A percentile compares a stretch with the other conserved stretches of the same genome.
phyloP scores from a whole-genome alignment of 2,888 invertebrate species.

The Acanthoscelides obtectus region DNA sequence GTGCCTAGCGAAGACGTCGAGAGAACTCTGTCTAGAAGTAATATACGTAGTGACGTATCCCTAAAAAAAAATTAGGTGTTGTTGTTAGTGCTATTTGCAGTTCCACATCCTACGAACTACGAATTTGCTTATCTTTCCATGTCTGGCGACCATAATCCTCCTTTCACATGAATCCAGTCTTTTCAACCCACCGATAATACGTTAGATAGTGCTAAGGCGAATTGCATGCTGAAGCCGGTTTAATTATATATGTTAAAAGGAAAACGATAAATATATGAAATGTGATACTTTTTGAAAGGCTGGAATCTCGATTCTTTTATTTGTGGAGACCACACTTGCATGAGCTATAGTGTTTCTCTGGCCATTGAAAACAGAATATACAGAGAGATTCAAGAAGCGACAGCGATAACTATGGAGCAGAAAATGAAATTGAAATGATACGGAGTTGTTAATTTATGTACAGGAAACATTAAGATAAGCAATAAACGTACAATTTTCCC shows the following conservation, averaged over 20 bases:
- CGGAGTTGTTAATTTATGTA: too few species aligned
- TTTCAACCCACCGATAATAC: not conserved
- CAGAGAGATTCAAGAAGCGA: too few species aligned
- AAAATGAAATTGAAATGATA: too few species aligned
- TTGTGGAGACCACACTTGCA: not conserved
- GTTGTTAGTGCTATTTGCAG: not conserved
- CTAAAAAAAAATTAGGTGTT: too few species aligned
- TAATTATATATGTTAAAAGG: not conserved
- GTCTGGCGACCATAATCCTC: not conserved
- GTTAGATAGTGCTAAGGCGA: not conserved
- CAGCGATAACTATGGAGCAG: too few species aligned
- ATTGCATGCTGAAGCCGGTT: not conserved
- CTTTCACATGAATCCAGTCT: not conserved
- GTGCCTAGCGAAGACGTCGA: too few species aligned
- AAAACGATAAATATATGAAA: not conserved
- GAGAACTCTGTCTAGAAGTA: too few species aligned
- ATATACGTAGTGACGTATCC: too few species aligned
- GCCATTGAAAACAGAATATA: not conserved
- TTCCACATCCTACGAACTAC: not conserved
- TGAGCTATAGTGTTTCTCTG: not conserved
- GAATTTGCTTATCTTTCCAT: not conserved
- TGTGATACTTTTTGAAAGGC: not conserved
- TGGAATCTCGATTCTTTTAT: not conserved
- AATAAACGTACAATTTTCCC: too few species aligned
- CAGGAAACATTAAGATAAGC: too few species aligned